A percentile compares a stretch with the other conserved stretches of the same genome.
Conservation (phyloP, 2,797 vertebrate genomes). For the Denticeps clupeoides region DNA sequence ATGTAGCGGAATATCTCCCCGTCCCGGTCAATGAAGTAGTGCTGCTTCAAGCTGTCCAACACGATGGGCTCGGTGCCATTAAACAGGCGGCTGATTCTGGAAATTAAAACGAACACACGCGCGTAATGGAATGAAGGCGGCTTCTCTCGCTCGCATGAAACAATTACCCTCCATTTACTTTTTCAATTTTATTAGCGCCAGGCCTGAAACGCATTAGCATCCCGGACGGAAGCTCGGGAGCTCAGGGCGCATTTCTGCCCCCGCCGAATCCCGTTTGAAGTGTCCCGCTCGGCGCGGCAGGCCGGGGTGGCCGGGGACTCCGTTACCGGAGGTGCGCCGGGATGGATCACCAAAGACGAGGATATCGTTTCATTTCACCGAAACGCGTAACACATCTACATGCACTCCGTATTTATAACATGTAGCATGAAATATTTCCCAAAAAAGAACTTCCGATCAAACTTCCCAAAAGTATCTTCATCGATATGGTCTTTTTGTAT, state of each 20-base stretch:
- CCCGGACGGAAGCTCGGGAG: conserved; percentile 57
- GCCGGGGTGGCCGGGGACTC: no score
- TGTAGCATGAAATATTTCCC: no score
- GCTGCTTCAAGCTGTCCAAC: conserved; percentile 98
- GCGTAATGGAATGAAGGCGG: conserved; percentile 49
- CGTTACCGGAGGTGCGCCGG: no score
- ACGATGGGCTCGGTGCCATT: conserved; percentile 98
- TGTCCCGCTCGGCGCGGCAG: conserved; percentile 56
- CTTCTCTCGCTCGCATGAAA: conserved; percentile 62
- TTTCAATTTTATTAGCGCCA: conserved; percentile 60
- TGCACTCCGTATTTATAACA: no score
- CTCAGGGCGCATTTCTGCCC: conserved; percentile 53
- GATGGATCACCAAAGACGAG: no score
- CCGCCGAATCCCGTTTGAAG: conserved; percentile 58
- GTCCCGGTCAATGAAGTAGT: conserved; percentile 98
- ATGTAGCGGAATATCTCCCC: conserved; percentile 97
- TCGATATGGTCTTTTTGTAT: no score
- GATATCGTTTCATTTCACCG: no score
- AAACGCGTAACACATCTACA: no score
- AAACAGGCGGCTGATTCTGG: conserved; percentile 96
- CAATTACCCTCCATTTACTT: conserved; percentile 64
- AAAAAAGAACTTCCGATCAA: no score
- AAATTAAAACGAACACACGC: conserved; percentile 47
- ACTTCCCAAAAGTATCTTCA: no score
- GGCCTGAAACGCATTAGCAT: conserved; percentile 62